A percentile compares a stretch with the other conserved stretches of the same genome.
phyloP scores from a whole-genome alignment of 1,140 invertebrate species.

The Mamestra configurata region DNA sequence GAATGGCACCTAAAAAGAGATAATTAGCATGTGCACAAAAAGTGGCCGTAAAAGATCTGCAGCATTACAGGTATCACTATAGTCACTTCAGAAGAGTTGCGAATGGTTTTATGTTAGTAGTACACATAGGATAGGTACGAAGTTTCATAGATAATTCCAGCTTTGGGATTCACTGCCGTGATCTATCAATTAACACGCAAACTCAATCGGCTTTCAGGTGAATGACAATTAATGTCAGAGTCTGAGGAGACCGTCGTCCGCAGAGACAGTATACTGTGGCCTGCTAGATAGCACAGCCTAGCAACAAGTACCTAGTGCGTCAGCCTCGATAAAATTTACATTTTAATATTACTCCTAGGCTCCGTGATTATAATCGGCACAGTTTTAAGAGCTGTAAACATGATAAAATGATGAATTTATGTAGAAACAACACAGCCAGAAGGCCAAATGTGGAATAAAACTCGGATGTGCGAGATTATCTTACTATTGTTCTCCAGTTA shows the following conservation, averaged over 20 bases:
- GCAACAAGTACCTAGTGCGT: slow-evolving; percentile 45
- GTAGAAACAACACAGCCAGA: slow-evolving; percentile 11
- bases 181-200: slow-evolving; percentile 80
- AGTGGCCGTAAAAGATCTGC: neutral
- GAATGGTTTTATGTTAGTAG: slow-evolving; percentile 4
- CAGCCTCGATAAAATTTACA: slow-evolving; percentile 24
- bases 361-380: slow-evolving; percentile 4
- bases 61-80: neutral
- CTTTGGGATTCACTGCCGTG: slow-evolving; percentile 63
- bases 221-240: slow-evolving; percentile 78
- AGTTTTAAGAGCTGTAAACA: slow-evolving; percentile 32
- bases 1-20: slow-evolving; percentile 43
- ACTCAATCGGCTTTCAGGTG: slow-evolving; percentile 76
- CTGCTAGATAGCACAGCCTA: slow-evolving; percentile 31
- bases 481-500: slow-evolving; percentile 24
- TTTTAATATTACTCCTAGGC: slow-evolving; percentile 28
- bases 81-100: slow-evolving; percentile 20
- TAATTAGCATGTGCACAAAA: slow-evolving; percentile 37
- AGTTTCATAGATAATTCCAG: slow-evolving; percentile 47
- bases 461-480: slow-evolving; percentile 31
- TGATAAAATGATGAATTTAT: slow-evolving; percentile 38
- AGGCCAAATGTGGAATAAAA: slow-evolving; percentile 37
- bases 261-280: slow-evolving; percentile 22
- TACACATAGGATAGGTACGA: neutral
- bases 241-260: slow-evolving; percentile 57